Conservation (phyloP, 2,888 invertebrate species). For the Halictus ligatus region DNA sequence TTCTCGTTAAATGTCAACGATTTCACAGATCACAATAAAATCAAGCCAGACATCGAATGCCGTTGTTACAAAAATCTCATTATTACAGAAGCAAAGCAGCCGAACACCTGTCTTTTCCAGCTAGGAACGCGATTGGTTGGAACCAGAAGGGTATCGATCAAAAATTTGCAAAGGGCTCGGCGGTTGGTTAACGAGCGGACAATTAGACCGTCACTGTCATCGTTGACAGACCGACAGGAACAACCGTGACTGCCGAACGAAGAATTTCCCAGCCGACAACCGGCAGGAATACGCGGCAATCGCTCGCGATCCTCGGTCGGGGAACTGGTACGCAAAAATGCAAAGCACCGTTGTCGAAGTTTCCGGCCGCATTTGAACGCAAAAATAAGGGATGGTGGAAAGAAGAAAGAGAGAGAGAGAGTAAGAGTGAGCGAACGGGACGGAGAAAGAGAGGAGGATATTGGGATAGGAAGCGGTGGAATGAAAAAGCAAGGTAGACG, state of each 20-base stretch:
- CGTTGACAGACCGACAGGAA: slow-evolving; percentile 1
- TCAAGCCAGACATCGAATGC: too few relatives aligned
- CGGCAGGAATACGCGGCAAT: slow-evolving; percentile 1
- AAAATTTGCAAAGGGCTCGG: not conserved
- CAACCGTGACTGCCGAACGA: not conserved
- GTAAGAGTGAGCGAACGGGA: not conserved
- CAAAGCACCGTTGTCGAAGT: slow-evolving; percentile 30
- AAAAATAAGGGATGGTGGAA: slow-evolving; percentile 18
- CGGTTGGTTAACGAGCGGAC: not conserved
- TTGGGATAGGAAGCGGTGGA: not conserved
- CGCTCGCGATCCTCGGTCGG: not conserved
- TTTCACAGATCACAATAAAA: too few relatives aligned
- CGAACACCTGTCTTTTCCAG: not conserved
- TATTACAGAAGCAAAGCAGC: not conserved
- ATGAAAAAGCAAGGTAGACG: slow-evolving; percentile 35
- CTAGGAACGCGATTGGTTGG: not conserved
- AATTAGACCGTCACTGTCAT: slow-evolving; percentile 10
- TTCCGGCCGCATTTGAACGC: not conserved
- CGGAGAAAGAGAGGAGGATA: not conserved
- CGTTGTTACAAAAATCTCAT: too few relatives aligned
- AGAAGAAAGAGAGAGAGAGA: not conserved
- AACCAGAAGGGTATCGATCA: not conserved
- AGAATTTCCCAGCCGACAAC: not conserved
- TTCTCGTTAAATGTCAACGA: too few relatives aligned
- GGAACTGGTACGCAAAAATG: slow-evolving; percentile 26